These are phyloP conservation scores for Mycalesis mineus DNA, from an alignment of 2,888 invertebrate genomes.

Conservation along the genomic window DNA sequence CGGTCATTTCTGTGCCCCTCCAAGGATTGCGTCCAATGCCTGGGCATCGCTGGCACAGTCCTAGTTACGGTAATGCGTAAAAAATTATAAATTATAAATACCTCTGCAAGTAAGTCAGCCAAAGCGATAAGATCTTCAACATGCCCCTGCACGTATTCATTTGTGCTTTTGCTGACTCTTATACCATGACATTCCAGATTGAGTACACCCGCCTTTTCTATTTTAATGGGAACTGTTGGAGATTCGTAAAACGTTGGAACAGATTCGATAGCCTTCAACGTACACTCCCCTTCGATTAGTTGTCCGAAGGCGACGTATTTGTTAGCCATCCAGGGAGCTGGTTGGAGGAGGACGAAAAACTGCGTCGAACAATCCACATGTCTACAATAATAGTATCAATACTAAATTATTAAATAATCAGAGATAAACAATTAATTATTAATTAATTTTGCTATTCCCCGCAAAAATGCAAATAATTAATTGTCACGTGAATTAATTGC, in stretches of 20 bases:
- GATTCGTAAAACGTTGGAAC: constrained; percentile 80
- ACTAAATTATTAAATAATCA: neutral
- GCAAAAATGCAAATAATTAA: too few species aligned
- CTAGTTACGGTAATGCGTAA: too few species aligned
- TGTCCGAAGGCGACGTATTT: constrained; percentile 87
- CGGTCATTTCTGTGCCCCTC: too few species aligned
- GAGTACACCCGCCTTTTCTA: constrained; percentile 53
- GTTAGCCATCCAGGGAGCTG: constrained; percentile 83
- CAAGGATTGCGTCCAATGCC: too few species aligned
- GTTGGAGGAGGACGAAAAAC: constrained; percentile 82
- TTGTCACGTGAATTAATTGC: too few species aligned
- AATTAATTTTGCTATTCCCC: too few species aligned
- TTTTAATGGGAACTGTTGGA: constrained; percentile 58
- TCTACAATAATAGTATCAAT: constrained; percentile 44
- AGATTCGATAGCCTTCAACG: constrained; percentile 79
- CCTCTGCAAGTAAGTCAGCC: constrained; percentile 50
- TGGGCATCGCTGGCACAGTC: too few species aligned
- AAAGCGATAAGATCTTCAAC: constrained; percentile 53
- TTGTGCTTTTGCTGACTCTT: constrained; percentile 48
- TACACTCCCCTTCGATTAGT: constrained; percentile 81
- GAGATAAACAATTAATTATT: neutral
- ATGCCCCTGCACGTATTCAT: constrained; percentile 55
- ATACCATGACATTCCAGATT: constrained; percentile 59
- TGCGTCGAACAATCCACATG: constrained; percentile 83
- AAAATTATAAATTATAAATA: too few species aligned